phyloP scores from a whole-genome alignment of 2,888 invertebrate genomes.

The Hemicrepidius hirtus region DNA sequence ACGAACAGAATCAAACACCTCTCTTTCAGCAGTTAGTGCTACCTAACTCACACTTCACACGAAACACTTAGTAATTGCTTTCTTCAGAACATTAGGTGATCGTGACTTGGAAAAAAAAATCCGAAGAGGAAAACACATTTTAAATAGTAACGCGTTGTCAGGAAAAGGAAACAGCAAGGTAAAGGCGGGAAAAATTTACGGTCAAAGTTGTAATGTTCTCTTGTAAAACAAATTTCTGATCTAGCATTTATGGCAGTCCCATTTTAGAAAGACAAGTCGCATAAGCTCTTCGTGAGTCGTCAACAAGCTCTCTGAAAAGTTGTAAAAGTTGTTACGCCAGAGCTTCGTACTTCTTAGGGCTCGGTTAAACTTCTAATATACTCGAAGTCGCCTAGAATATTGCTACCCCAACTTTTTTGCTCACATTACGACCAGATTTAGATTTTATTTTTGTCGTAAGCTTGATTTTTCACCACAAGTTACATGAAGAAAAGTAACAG shows the following conservation, averaged over 20 bases:
- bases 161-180: slow-evolving; percentile 7
- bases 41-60: slow-evolving; percentile 23
- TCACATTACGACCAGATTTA: slow-evolving; percentile 5
- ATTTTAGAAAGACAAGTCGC: slow-evolving; percentile 49
- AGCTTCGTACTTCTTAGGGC: slow-evolving; percentile 49
- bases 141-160: not conserved
- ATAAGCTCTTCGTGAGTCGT: slow-evolving; percentile 52
- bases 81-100: slow-evolving; percentile 34
- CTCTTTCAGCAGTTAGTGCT: slow-evolving; percentile 21
- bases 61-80: slow-evolving; percentile 43
- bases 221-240: slow-evolving; percentile 50
- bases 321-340: slow-evolving; percentile 55
- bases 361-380: slow-evolving; percentile 54
- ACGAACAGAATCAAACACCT: slow-evolving; percentile 32
- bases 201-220: slow-evolving; percentile 26
- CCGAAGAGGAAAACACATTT: slow-evolving; percentile 3
- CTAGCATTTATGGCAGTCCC: slow-evolving; percentile 49
- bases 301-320: slow-evolving; percentile 53
- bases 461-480: not conserved
- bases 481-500: not conserved
- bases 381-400: slow-evolving; percentile 28
- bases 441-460: not conserved
- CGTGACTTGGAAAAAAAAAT: slow-evolving; percentile 37
- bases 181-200: slow-evolving; percentile 37
- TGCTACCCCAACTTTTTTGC: slow-evolving; percentile 17